Percentiles rank a stretch among this genome's conserved stretches.
Evolutionary conservation across 2,113 vertebrate species (phyloP).

Genomic region (Salminus brasiliensis): DNA sequence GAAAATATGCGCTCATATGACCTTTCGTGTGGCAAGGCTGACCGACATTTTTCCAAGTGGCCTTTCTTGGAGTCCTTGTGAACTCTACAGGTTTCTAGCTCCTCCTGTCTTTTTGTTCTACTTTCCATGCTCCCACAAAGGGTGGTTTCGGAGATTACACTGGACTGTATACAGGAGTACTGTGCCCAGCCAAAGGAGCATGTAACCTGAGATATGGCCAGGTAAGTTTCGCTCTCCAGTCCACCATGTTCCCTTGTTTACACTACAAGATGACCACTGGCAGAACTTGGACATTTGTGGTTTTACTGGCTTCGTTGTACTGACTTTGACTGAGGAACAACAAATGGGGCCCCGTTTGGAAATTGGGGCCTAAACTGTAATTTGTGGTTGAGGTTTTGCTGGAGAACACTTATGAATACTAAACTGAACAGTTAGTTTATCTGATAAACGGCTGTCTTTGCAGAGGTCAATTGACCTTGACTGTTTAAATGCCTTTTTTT

Average conservation of each 20-base stretch:
- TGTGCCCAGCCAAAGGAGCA: slow-evolving; percentile 22
- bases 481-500: not conserved
- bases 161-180: slow-evolving; percentile 19
- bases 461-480: too few species aligned
- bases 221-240: not conserved
- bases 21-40: too few species aligned
- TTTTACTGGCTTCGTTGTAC: not conserved
- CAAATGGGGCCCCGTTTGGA: not conserved
- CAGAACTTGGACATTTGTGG: not conserved
- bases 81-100: slow-evolving; percentile 21
- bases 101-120: slow-evolving; percentile 28
- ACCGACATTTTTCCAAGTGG: not conserved
- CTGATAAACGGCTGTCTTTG: too few species aligned
- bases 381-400: not conserved
- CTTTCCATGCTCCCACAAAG: slow-evolving; percentile 16
- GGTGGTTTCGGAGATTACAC: slow-evolving; percentile 48
- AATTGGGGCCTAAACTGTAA: not conserved
- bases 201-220: slow-evolving; percentile 35
- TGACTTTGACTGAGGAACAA: not conserved
- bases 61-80: slow-evolving; percentile 12
- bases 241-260: slow-evolving; percentile 14
- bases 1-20: too few species aligned
- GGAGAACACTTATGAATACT: too few species aligned
- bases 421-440: too few species aligned
- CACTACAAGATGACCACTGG: not conserved